Evolutionary conservation across 2,797 vertebrate species (phyloP).

Genomic region (Tapera naevia): DNA sequence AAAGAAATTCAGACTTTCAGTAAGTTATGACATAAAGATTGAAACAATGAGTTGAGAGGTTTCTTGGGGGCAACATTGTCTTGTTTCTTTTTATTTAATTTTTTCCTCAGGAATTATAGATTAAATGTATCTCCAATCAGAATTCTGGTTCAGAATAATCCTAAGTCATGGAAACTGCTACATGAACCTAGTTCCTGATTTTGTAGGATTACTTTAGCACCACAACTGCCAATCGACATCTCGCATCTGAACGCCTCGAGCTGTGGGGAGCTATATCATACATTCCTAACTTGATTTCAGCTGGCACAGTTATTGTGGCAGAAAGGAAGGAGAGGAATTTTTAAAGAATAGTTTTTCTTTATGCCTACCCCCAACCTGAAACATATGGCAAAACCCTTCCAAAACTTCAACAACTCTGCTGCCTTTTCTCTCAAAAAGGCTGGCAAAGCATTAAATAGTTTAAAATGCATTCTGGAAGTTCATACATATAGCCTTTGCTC

Average conservation of each 20-base stretch:
- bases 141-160: background rate
- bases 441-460: background rate
- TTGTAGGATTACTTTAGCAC: background rate
- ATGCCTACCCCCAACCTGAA: background rate
- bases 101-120: background rate
- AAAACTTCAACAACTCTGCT: background rate
- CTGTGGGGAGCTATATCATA: background rate
- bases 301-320: background rate
- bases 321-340: background rate
- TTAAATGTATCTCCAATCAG: background rate
- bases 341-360: background rate
- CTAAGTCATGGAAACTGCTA: background rate
- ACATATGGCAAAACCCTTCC: background rate
- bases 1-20: background rate
- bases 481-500: background rate
- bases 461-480: background rate
- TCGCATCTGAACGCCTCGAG: background rate
- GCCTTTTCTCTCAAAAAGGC: background rate
- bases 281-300: background rate
- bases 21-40: background rate
- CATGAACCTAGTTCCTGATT: background rate
- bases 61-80: background rate
- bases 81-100: background rate
- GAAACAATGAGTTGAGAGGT: background rate
- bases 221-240: background rate